Base-by-base conservation (phyloP, 1,140 invertebrate species). In the Aphis craccivora region DNA sequence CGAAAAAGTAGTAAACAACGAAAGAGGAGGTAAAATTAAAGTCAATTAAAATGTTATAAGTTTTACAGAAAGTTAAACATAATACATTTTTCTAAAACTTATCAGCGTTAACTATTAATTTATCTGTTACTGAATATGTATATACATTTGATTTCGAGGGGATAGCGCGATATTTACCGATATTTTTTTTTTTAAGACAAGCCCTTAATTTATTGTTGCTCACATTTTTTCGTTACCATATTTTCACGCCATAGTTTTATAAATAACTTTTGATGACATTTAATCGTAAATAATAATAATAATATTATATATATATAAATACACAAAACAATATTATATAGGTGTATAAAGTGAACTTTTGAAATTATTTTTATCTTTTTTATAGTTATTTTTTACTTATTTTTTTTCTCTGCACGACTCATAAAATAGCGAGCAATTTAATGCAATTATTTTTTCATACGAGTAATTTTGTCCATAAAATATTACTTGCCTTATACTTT, bases 401-500 rank as follows among this genome's bases (percentile, higher is more conserved):
- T 89, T 55, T 25, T 48, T 88, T 87, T 18, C n/a, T 86, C 18
- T 43, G 8, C 1, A 25, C 23, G 87, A n/a, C 43, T 87, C 48
- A 51, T 89, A 89, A 89, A 89, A 53, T 53, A 89, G 30, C 22
- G 51, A 11, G 35, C 51, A 40, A 55, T 89, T 89, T 89, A 89
- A 89, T 89, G 48, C 51, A 55, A 89, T 89, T 89, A 89, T 89
- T 55, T 55, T 89, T 89, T 55, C 88, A 55, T 89, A 53, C 43
- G 88, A 53, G 88, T 53, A 89, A 89, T 89, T 89, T 89, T 53
- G 22, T 89, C 6, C 14, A 40, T 55, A 40, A 89, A 89, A 89
- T 89, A 89, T 89, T 89, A 89, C 51, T 89, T 23, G 35, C 35
- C 35, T 37, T 55, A 48, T n/a, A 88, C 18, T 88, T 48, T 51